Base-by-base conservation (phyloP, 2,888 invertebrate species). In the Abscondita cerata region DNA sequence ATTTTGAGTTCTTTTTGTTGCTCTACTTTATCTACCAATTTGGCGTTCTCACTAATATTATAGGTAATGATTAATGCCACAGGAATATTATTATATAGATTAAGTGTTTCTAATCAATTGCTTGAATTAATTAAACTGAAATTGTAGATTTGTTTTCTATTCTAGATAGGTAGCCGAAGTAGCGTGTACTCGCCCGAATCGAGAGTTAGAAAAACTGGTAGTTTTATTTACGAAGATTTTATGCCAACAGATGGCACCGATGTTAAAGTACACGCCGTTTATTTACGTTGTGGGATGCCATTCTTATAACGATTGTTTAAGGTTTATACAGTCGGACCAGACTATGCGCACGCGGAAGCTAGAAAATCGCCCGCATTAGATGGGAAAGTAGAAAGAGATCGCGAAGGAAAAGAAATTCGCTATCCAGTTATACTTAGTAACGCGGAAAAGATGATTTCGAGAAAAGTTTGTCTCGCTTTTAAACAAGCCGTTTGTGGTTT, bases 401-500 rank as follows among this genome's bases (percentile, higher is more conserved):
- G 95, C 5, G 97, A 98, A 76, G 99, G 99, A 67, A 95, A 95
- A 79, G 99, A 99, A 85, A 95, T 99, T 69, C 88, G 99, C 36
- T 99, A 99, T 82, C 99, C 99, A 0, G 98, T 99, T 6, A 97
- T 99, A 77, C 82, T 99, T 64, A 96, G 94, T 77, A 97, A 98
- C 77, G 92, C 92, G 50, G 99, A 99, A 83, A 99, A 99, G 81
- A 83, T 98, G 41, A 98, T 99, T 72, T 99, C 99, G 1, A 86
- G 98, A 66, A 97, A 97, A 83, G 98, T 99, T 46, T 98, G 98
- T 77, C 82, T 95, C 61, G 96, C 96, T 2, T 96, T 96, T 79
- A 95, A 95, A 82, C 99, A 99, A 85, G 98, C 97, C 6, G 99
- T 99, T 5, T 99, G 99, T 80, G 99, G 99, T 13, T 99, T 99